Evolutionary conservation across 1,140 invertebrate species (phyloP).

Genomic region (Thereuonema tuberculata): DNA sequence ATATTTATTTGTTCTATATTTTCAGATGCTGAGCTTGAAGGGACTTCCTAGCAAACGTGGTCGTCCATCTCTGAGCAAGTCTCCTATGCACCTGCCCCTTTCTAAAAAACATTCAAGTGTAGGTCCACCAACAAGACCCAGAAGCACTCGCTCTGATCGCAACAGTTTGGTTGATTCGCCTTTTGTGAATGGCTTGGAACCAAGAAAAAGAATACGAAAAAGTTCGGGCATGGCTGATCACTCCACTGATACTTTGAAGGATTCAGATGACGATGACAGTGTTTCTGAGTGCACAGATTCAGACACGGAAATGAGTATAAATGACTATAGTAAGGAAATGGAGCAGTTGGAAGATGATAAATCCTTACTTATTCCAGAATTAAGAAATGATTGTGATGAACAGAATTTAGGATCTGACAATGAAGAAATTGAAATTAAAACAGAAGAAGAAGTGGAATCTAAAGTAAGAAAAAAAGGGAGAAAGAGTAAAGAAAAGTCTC

Average conservation of each 20-base stretch:
- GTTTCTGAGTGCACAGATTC: background rate
- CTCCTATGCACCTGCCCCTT: too few species aligned
- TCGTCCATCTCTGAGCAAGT: too few species aligned
- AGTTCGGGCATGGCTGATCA: slow-evolving; percentile 7
- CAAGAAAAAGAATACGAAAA: slow-evolving; percentile 5
- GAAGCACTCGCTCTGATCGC: slow-evolving; percentile 16
- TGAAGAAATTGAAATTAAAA: background rate
- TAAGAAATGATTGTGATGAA: slow-evolving; percentile 14
- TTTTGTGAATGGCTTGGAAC: slow-evolving; percentile 12
- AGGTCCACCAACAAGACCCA: slow-evolving; percentile 5
- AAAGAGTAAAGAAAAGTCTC: too few species aligned
- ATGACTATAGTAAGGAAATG: background rate
- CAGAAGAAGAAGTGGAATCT: background rate
- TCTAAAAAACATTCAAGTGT: too few species aligned
- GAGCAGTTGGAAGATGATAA: background rate
- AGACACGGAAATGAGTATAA: too few species aligned
- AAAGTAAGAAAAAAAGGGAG: background rate
- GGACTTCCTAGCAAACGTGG: slow-evolving; percentile 17
- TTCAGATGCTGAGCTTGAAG: background rate
- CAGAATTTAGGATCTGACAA: background rate
- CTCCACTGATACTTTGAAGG: background rate
- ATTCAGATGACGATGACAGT: slow-evolving; percentile 2
- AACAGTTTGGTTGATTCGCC: slow-evolving; percentile 12
- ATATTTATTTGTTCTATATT: too few species aligned
- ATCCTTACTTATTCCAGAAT: background rate